A percentile compares a stretch with the other conserved stretches of the same genome.
These are phyloP conservation scores for Montipora foliosa DNA, from an alignment of 64 coral and sea anemone genomes.

Conservation along the genomic window DNA sequence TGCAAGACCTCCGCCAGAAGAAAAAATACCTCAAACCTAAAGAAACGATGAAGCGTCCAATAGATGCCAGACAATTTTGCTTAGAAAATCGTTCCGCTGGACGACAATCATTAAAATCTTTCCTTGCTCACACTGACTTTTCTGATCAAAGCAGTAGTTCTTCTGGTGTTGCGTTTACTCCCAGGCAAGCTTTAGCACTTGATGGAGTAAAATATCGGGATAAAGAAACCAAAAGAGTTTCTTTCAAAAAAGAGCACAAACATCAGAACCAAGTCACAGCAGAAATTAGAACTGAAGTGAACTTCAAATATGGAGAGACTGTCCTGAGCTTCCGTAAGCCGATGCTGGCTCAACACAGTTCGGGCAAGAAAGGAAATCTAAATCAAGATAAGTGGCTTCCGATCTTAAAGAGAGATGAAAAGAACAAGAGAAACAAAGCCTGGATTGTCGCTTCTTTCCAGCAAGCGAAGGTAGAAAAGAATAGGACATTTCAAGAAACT, in stretches of 20 bases:
- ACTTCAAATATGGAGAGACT: background rate
- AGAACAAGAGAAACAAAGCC: background rate
- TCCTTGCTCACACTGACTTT: background rate
- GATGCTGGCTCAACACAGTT: background rate
- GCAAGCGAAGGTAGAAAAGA: background rate
- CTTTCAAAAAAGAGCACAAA: background rate
- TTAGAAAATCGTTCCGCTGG: background rate
- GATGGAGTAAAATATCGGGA: background rate
- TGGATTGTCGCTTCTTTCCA: background rate
- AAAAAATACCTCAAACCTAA: background rate
- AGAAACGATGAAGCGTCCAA: background rate
- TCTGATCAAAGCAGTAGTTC: background rate
- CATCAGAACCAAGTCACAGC: background rate
- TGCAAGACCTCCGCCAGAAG: background rate
- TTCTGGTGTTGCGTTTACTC: background rate
- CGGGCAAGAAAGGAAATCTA: background rate
- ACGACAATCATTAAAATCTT: background rate
- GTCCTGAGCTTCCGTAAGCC: background rate
- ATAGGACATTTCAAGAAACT: background rate
- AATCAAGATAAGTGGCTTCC: background rate
- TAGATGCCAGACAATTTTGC: background rate
- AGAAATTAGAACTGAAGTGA: background rate
- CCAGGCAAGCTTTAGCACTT: background rate
- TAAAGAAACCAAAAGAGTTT: background rate
- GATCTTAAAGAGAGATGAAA: background rate